phyloP scores from a whole-genome alignment of 2,888 invertebrate genomes.

The Thymelicus lineola region DNA sequence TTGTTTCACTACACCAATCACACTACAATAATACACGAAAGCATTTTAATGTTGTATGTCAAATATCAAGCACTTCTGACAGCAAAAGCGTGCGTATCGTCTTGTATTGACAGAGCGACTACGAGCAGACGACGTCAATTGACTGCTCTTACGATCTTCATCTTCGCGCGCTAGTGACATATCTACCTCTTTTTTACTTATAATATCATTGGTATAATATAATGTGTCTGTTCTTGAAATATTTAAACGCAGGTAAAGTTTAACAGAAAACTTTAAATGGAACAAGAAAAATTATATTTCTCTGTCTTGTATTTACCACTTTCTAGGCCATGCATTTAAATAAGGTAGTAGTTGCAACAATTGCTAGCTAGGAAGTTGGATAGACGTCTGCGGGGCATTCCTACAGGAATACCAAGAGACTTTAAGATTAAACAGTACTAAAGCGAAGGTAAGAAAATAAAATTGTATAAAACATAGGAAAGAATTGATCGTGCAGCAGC shows the following conservation, averaged over 20 bases:
- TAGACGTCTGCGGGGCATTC: conserved; percentile 24
- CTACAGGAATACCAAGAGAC: conserved; percentile 25
- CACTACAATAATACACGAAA: too few species aligned
- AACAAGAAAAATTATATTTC: conserved; percentile 6
- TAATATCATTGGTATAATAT: too few species aligned
- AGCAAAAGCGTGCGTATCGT: too few species aligned
- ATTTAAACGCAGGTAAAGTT: neutral
- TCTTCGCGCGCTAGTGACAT: too few species aligned
- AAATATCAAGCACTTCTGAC: too few species aligned
- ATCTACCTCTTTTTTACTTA: too few species aligned
- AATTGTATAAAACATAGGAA: conserved; percentile 13
- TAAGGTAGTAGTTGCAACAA: conserved; percentile 25
- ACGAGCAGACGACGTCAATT: too few species aligned
- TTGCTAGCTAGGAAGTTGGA: conserved; percentile 23
- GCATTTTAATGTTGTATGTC: too few species aligned
- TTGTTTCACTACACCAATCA: too few species aligned
- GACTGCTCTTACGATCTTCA: too few species aligned
- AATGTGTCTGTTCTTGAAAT: neutral
- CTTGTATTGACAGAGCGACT: too few species aligned
- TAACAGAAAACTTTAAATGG: neutral
- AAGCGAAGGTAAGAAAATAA: conserved; percentile 22
- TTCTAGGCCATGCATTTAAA: conserved; percentile 25
- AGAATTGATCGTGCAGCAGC: neutral
- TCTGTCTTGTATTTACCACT: conserved; percentile 4
- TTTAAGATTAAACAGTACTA: conserved; percentile 27